Evolutionary conservation across 2,113 vertebrate species (phyloP), one percentile per base, ranked within the genome.

Genomic region (Egretta garzetta): DNA sequence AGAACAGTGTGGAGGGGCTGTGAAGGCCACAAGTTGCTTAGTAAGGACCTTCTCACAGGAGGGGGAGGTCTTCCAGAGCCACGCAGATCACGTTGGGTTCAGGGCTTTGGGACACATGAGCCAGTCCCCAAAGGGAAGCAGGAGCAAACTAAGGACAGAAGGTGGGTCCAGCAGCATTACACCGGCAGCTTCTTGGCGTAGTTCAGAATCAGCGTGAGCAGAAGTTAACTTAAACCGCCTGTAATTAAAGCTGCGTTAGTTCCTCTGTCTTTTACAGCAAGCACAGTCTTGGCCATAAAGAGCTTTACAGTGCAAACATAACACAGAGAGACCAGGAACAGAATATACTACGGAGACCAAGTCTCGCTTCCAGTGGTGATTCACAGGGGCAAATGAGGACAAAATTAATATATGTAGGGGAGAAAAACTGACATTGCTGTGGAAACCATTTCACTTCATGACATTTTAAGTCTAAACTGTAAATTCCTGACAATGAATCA

Each of bases 401-500:
- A 97, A 96, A 97, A 94, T 91, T 93, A 91, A 86, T 96, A 83
- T 52, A 90, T 80, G 62, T 62, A 80, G 32, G 17, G 91, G 37
- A 87, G 77, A 85, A 85, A 96, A 97, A 66, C 67, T 85, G 66
- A 45, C 88, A 96, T 79, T 85, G 60, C 88, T 95, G 93, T 95
- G 93, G 84, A 87, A 97, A 96, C 84, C 62, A 83, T 89, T 94
- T 76, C 50, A 76, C 71, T 96, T 94, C 41, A 82, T 83, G 59
- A 71, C 84, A 91, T 86, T 94, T 96, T 71, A 93, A 95, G 27
- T 66, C 70, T 86, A 18, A 96, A 91, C 56, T 92, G 74, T 83
- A 83, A 87, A 88, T 94, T 88, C 67, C 72, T n/a, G n/a, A 63
- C 77, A 86, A 88, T 95, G 87, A 88, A 96, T 96, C 89, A 91